Evolutionary conservation across 2,797 vertebrate species (phyloP).

Genomic region (Gouania willdenowi): DNA sequence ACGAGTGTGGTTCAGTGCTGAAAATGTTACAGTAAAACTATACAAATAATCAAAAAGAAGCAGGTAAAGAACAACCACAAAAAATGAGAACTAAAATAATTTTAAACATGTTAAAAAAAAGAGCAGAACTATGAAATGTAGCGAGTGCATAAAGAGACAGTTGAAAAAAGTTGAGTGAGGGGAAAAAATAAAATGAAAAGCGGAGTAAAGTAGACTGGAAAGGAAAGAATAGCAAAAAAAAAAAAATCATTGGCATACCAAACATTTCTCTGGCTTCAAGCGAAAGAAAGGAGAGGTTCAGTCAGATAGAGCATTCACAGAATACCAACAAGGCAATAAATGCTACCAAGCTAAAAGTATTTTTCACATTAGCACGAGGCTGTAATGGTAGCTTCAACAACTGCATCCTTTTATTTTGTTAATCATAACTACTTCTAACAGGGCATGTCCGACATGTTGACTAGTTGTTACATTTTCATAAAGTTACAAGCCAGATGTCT

Average conservation of each 20-base stretch:
- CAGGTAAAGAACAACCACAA: constrained; percentile 11
- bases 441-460: not conserved
- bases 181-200: constrained; percentile 4
- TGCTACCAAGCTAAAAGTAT: constrained; percentile 37
- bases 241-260: constrained; percentile 68
- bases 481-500: too few species aligned
- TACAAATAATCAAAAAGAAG: too few species aligned
- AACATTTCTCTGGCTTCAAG: constrained; percentile 49
- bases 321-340: constrained; percentile 62
- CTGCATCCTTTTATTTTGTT: constrained; percentile 3
- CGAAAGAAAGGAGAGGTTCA: constrained; percentile 48
- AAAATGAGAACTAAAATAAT: not conserved
- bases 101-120: not conserved
- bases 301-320: constrained; percentile 39
- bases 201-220: constrained; percentile 37
- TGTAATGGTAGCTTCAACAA: constrained; percentile 37
- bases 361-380: constrained; percentile 38
- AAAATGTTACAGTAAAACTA: constrained; percentile 4
- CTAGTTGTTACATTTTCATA: too few species aligned
- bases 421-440: not conserved
- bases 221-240: constrained; percentile 55
- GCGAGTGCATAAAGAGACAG: constrained; percentile 16
- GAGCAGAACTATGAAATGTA: constrained; percentile 16
- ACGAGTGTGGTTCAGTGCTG: not conserved
- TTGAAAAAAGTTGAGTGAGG: constrained; percentile 11